Base-by-base conservation (phyloP, 2,113 vertebrate species). In the Willisornis vidua region DNA sequence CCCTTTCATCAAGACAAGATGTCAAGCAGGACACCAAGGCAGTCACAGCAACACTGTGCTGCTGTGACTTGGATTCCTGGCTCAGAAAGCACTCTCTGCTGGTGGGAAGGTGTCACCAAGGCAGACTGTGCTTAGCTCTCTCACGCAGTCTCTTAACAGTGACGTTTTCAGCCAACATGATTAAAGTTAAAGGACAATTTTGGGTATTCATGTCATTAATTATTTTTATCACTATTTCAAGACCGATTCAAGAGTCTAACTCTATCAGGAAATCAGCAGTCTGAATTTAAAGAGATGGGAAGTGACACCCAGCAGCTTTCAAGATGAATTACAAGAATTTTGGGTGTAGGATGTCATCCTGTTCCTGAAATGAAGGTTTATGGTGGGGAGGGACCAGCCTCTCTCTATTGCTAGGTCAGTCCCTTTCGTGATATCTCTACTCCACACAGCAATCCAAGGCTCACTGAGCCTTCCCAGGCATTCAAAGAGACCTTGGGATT, bases 281-380 rank as follows among this genome's bases (percentile, higher is more conserved):
- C 82, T 84, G 82, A 95, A 82, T 93, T 81, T 54, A 74, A 70
- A 90, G 86, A 94, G 67, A 96, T 83, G 37, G 87, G 94, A 97
- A 97, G 92, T 93, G 93, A 85, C 96, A 95, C 92, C 93, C 95
- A 94, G 63, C 49, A 93, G 76, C 75, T 94, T 94, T 85, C 33
- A 37, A 66, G 62, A 92, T 68, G 12, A 93, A 74, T 91, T 91
- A 87, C 41, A 79, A 52, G 71, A 14, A 18, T 86, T 84, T 54
- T 93, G 95, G 88, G 95, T 84, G 95, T 67, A 93, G 94, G 86
- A 71, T 65, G 48, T 89, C 70, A 91, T 82, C 88, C 88, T 88
- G 39, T 95, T 85, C 92, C 78, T 90, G 92, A 93, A 77, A 49
- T 24, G n/a, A 94, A 93, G 74, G 63, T 82, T 91, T 65, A 54